phyloP scores from a whole-genome alignment of 2,113 vertebrate genomes.

The Nerophis lumbriciformis region DNA sequence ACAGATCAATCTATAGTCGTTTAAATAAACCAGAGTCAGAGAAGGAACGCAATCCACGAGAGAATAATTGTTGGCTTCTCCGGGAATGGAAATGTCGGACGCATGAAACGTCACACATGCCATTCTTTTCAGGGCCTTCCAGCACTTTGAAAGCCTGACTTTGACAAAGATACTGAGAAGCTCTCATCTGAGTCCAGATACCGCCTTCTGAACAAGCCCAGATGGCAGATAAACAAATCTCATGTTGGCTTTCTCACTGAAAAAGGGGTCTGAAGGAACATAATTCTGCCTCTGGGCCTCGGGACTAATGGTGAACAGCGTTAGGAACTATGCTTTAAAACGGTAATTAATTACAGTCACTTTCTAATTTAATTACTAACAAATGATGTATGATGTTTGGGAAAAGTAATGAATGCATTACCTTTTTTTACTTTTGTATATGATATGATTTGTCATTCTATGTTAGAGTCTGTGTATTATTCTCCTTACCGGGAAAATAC shows the following conservation, averaged over 20 bases:
- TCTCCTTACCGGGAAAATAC: too few relatives aligned
- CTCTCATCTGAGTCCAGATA: slow-evolving; percentile 40
- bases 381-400: too few relatives aligned
- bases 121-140: slow-evolving; percentile 27
- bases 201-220: slow-evolving; percentile 44
- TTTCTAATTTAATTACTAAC: too few relatives aligned
- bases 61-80: slow-evolving; percentile 21
- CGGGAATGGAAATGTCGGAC: slow-evolving; percentile 21
- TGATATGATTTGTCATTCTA: too few relatives aligned
- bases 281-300: slow-evolving; percentile 1
- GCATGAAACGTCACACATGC: slow-evolving; percentile 24
- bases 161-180: slow-evolving; percentile 60
- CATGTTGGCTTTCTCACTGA: slow-evolving; percentile 27
- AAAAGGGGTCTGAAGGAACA: slow-evolving; percentile 15
- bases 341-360: too few relatives aligned
- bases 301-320: too few relatives aligned
- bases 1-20: not conserved
- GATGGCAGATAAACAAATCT: slow-evolving; percentile 52
- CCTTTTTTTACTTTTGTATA: too few relatives aligned
- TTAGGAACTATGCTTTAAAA: too few relatives aligned
- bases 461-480: too few relatives aligned
- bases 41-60: not conserved
- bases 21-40: slow-evolving; percentile 7
- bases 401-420: too few relatives aligned
- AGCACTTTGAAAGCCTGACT: slow-evolving; percentile 47